Percentiles rank a stretch among this genome's conserved stretches.
These are phyloP conservation scores for Myotis pilosus DNA, from an alignment of 2,797 vertebrate genomes.

Conservation along the genomic window DNA sequence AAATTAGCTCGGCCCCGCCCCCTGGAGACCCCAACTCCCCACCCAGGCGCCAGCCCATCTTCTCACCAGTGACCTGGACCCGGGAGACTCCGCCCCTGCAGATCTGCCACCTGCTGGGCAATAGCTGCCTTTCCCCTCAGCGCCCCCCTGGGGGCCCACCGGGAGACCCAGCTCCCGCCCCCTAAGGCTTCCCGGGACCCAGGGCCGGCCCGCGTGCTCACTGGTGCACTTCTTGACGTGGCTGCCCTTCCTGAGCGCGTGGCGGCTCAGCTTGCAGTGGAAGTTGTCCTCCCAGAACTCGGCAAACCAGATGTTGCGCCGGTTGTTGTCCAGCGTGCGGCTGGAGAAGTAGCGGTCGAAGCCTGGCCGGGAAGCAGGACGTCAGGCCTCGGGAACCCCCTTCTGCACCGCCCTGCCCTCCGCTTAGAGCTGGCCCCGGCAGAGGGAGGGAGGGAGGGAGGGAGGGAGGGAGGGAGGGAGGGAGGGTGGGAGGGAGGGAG, in stretches of 20 bases:
- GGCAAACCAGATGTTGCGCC: slow-evolving; percentile 96
- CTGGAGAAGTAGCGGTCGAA: slow-evolving; percentile 97
- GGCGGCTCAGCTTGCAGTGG: slow-evolving; percentile 96
- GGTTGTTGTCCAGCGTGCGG: slow-evolving; percentile 95
- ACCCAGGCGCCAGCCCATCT: neutral
- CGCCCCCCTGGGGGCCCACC: neutral
- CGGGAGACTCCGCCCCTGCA: neutral
- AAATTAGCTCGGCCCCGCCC: neutral
- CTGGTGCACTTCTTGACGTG: slow-evolving; percentile 97
- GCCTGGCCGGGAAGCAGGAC: slow-evolving; percentile 80
- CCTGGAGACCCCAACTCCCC: neutral
- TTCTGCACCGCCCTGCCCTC: neutral
- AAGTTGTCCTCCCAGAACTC: slow-evolving; percentile 99
- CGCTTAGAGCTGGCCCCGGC: neutral
- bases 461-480: too few relatives aligned
- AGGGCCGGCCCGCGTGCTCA: slow-evolving; percentile 81
- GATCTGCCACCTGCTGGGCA: too few relatives aligned
- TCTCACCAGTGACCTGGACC: neutral
- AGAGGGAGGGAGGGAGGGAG: too few relatives aligned
- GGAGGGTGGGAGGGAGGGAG: too few relatives aligned
- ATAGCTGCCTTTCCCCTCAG: neutral
- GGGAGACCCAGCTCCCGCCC: neutral
- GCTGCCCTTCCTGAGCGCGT: slow-evolving; percentile 93
- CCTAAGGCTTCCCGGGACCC: neutral
- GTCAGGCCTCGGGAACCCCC: neutral